Percentiles rank a stretch among this genome's conserved stretches.
These are phyloP conservation scores for Anseranas semipalmata DNA, from an alignment of 2,113 vertebrate species.

Conservation along the genomic window DNA sequence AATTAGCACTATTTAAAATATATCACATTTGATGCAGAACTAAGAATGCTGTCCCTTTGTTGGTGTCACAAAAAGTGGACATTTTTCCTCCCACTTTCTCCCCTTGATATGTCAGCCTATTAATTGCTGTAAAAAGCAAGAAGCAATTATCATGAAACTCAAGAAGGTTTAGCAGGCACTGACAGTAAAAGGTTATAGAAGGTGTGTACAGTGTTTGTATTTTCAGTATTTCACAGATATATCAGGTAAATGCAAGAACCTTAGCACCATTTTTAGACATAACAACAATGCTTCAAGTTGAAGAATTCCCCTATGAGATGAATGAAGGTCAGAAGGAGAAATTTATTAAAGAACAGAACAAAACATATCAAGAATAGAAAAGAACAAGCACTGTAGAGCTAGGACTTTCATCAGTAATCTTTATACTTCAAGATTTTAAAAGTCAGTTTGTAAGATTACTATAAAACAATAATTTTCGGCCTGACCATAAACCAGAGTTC, in stretches of 20 bases:
- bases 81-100: not conserved
- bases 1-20: not conserved
- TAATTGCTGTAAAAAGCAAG: not conserved
- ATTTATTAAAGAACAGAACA: not conserved
- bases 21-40: not conserved
- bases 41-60: not conserved
- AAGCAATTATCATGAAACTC: not conserved
- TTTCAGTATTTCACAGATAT: not conserved
- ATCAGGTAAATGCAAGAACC: not conserved
- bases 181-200: not conserved
- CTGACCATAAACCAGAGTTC: not conserved
- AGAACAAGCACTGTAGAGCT: not conserved
- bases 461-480: not conserved
- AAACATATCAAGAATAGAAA: not conserved
- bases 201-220: not conserved
- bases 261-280: not conserved
- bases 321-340: not conserved
- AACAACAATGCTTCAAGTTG: not conserved
- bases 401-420: not conserved
- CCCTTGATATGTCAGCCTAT: not conserved
- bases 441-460: not conserved
- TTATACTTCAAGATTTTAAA: not conserved
- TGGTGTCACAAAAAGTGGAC: not conserved
- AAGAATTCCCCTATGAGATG: not conserved
- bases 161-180: not conserved